Evolutionary conservation across 64 coral and sea anemone genomes (phyloP).

Genomic region (Hydrozoanthus tunicans): DNA sequence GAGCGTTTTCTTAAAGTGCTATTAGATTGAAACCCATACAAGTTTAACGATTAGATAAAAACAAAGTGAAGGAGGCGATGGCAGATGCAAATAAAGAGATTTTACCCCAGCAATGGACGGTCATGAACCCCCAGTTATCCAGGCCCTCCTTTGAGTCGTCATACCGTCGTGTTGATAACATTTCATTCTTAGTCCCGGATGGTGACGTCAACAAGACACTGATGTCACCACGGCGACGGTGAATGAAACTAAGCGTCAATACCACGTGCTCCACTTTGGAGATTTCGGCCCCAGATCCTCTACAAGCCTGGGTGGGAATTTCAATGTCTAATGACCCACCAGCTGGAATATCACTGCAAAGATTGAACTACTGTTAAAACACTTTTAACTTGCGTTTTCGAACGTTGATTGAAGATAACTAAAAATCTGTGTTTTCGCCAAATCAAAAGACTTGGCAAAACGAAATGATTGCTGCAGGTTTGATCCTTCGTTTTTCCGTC

Average conservation of each 20-base stretch:
- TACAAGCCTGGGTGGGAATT: slow-evolving; percentile 83
- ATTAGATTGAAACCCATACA: too few relatives aligned
- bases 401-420: too few relatives aligned
- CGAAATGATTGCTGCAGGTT: too few relatives aligned
- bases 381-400: too few relatives aligned
- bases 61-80: too few relatives aligned
- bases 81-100: background rate
- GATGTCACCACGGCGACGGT: slow-evolving; percentile 96
- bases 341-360: slow-evolving; percentile 82
- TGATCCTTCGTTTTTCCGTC: too few relatives aligned
- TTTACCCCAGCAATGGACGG: slow-evolving; percentile 98
- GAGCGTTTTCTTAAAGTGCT: too few relatives aligned
- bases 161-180: slow-evolving; percentile 96
- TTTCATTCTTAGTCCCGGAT: slow-evolving; percentile 97
- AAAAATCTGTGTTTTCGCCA: too few relatives aligned
- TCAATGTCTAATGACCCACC: slow-evolving; percentile 79
- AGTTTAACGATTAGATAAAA: too few relatives aligned
- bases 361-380: background rate
- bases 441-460: too few relatives aligned
- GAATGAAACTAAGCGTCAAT: slow-evolving; percentile 95
- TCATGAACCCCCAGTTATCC: slow-evolving; percentile 99
- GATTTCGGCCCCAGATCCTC: slow-evolving; percentile 74
- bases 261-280: slow-evolving; percentile 92
- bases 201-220: slow-evolving; percentile 91
- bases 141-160: slow-evolving; percentile 98